Conservation (phyloP, 2,888 invertebrate genomes). For the Microplitis manilae region DNA sequence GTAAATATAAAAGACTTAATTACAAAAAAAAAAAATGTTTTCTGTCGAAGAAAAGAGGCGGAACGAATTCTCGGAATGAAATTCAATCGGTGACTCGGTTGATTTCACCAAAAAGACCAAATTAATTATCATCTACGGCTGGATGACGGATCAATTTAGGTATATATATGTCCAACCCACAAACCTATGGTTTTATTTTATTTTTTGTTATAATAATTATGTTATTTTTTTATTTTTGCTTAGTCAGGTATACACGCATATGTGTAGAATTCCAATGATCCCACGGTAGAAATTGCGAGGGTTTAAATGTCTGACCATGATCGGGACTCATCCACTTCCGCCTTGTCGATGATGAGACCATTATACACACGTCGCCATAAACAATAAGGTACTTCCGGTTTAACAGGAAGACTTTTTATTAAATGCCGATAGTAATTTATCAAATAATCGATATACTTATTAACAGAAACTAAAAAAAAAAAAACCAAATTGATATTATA, state of each 20-base stretch:
- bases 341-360: constrained; percentile 8
- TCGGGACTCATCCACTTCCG: constrained; percentile 37
- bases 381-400: constrained; percentile 14
- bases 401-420: constrained; percentile 1
- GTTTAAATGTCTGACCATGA: constrained; percentile 36
- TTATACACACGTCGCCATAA: background rate
- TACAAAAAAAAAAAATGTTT: constrained; percentile 30
- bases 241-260: constrained; percentile 27
- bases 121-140: constrained; percentile 43
- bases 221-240: constrained; percentile 28
- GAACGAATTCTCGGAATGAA: constrained; percentile 44
- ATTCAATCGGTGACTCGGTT: constrained; percentile 43
- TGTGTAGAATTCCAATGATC: constrained; percentile 33
- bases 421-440: constrained; percentile 11
- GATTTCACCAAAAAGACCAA: constrained; percentile 40
- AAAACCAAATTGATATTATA: no score
- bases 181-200: constrained; percentile 19
- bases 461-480: no score
- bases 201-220: constrained; percentile 19
- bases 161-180: constrained; percentile 36
- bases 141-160: constrained; percentile 46
- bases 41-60: constrained; percentile 41
- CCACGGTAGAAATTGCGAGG: constrained; percentile 36
- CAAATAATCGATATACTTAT: constrained; percentile 32
- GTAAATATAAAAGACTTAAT: constrained; percentile 20